Conservation (phyloP, 2,797 vertebrate genomes). For the Lycodopsis pacificus region DNA sequence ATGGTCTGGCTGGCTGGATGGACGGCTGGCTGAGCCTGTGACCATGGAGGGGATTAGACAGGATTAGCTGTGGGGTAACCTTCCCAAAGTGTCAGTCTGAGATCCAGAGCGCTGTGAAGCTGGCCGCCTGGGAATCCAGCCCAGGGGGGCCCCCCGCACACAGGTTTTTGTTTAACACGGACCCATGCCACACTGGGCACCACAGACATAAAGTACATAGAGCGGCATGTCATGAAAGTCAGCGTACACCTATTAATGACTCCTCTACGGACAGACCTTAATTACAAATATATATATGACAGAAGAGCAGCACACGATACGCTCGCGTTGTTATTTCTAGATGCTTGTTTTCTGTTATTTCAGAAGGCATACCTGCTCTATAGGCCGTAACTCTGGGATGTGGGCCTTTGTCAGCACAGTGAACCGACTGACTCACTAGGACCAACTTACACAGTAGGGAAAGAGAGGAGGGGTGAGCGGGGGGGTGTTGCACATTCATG, state of each 20-base stretch:
- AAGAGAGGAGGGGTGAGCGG: conserved; percentile 34
- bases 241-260: neutral
- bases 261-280: neutral
- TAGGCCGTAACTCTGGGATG: conserved; percentile 42
- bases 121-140: conserved; percentile 78
- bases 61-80: conserved; percentile 85
- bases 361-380: conserved; percentile 35
- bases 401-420: conserved; percentile 54
- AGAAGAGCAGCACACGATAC: neutral
- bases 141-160: conserved; percentile 59
- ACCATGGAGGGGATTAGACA: conserved; percentile 84
- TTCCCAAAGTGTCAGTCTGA: conserved; percentile 85
- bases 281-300: neutral
- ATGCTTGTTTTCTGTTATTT: neutral
- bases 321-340: neutral
- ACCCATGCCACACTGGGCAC: conserved; percentile 54
- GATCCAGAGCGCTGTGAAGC: conserved; percentile 80
- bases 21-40: conserved; percentile 76
- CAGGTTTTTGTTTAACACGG: conserved; percentile 71
- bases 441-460: conserved; percentile 62
- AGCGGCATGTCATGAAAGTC: conserved; percentile 31
- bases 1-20: conserved; percentile 50
- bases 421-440: conserved; percentile 59
- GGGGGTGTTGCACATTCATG: conserved; percentile 60
- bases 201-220: conserved; percentile 51